Base-by-base conservation (phyloP, 2,797 vertebrate genomes). In the Pseudomugil gertrudae region DNA sequence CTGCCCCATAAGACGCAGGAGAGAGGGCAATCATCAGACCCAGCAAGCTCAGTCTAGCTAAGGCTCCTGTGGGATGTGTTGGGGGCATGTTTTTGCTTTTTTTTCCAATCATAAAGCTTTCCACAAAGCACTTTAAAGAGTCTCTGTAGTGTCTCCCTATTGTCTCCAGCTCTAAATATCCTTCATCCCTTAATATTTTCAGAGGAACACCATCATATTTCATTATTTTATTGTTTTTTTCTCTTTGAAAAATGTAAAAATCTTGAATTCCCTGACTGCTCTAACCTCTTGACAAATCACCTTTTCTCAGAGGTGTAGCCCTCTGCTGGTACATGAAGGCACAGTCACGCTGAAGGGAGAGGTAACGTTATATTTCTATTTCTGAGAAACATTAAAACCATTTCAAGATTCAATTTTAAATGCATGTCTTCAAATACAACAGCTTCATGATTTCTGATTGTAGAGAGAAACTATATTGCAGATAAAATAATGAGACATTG, bases 1-100 rank as follows among this genome's bases (percentile, higher is more conserved):
- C 72, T 86, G 86, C 88, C 91, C 89, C 86, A 72, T 74, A 89
- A 85, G 84, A 79, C 89, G 38, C 88, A 66, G 78, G 90, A 87
- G 85, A 84, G 71, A 62, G 9, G 58, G 65, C 66, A 69, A 54
- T 75, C 51, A 59, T 70, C 68, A 63, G 67, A 72, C 69, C 56
- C 51, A 72, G 73, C 58, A 14, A 72, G 80, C 76, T 83, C 68
- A 59, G 68, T 84, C 75, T 83, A 62, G 70, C 53, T 15, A 24
- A 72, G 65, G 67, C 35, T 38, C 82, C 76, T 57, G 15, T 69
- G 76, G 82, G 70, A 78, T 55, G 36, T 67, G 64, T 65, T 47
- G 1, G 11, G 69, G 57, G 32, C 24, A 47, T 26, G 55, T n/a
- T 64, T 69, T 67, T 48, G 33, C 19, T 69, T 47, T 67, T 48